Base-by-base conservation (phyloP, 2,113 vertebrate species). In the Entosphenus tridentatus region DNA sequence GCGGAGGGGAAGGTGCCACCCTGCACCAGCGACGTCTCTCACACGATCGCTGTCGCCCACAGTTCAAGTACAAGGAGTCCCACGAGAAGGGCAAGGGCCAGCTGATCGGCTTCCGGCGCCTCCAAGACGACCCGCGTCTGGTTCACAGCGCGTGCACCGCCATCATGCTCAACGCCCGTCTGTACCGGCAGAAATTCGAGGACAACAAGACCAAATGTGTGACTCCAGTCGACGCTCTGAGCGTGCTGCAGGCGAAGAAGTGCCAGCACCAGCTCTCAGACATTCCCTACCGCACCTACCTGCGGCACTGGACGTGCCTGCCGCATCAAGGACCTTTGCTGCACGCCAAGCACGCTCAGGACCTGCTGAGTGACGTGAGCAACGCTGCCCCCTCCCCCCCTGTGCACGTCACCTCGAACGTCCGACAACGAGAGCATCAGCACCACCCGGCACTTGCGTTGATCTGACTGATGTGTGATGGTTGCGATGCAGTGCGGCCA, bases 41-140 rank as follows among this genome's bases (percentile, higher is more conserved):
- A 39, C 39, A 39, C 39, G 6, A 10, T 65, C 62, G 21, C 74
- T 83, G 57, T 71, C 55, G 16, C 55, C 57, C 17, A 73, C 75
- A 98, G 93, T 83, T 86, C 80, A 96, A 88, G 77, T 98, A 98
- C 79, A 96, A 81, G 77, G 85, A 82, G 71, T 83, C 83, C 69
- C 96, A 93, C 82, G 85, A 96, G 81, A 95, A 79, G 81, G 85
- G 78, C 71, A 96, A 88, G 82, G 93, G 93, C n/a, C 88, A 88
- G 76, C 88, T 92, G 85, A 81, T 89, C 69, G 87, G 89, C 17
- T 80, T 85, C 6, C 79, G 71, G 77, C 82, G 84, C 1, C 82
- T 95, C 74, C 80, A 93, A 76, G 88, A 85, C 68, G 90, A 98
- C 77, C 77, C 95, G 69, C 95, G 73, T 75, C 87, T 96, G 12